Base-by-base conservation (phyloP, 2,113 vertebrate species). In the Mandrillus leucophaeus region DNA sequence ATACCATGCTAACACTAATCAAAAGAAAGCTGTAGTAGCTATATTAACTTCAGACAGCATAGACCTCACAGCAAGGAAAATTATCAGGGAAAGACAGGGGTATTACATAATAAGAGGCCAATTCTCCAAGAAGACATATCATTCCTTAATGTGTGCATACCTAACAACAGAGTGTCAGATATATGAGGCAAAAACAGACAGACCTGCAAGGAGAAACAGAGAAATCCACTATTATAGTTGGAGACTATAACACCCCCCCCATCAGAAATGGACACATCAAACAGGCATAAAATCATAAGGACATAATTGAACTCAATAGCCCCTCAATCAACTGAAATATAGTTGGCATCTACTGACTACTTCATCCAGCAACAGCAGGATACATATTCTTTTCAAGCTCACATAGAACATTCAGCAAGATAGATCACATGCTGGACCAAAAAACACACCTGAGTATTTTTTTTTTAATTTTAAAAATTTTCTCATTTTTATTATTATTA, bases 201-300 rank as follows among this genome's bases (percentile, higher is more conserved):
- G 59, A 93, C 64, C 13, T 94, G 17, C 50, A 91, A 89, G 48
- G 48, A 94, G 35, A 94, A 94, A 84, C 2, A 82, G 79, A 50
- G 43, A 35, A 83, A 50, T 91, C 38, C 43, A 94, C 18, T 75
- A 30, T 84, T 93, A 57, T 12, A 87, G 59, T 18, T 83, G 87
- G 76, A 93, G 32, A 88, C 25, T 25, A 75, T 18, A 48, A 50
- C 6, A 85, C 25, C n/a, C 35, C 50, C 81, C 50, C 81, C 75
- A 45, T 81, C 64, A 90, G 80, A 96, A 76, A 64, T 86, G 79
- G n/a, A 81, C 17, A 76, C 35, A 83, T 87, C 17, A 25, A 91
- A 25, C 30, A 66, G 43, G 73, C 8, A 90, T 59, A 88, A 88
- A 55, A 80, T 87, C 38, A 50, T 40, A 72, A 82, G 48, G 45